These are phyloP conservation scores for Sphaerophoria taeniata DNA, from an alignment of 2,888 invertebrate species.

Conservation along the genomic window DNA sequence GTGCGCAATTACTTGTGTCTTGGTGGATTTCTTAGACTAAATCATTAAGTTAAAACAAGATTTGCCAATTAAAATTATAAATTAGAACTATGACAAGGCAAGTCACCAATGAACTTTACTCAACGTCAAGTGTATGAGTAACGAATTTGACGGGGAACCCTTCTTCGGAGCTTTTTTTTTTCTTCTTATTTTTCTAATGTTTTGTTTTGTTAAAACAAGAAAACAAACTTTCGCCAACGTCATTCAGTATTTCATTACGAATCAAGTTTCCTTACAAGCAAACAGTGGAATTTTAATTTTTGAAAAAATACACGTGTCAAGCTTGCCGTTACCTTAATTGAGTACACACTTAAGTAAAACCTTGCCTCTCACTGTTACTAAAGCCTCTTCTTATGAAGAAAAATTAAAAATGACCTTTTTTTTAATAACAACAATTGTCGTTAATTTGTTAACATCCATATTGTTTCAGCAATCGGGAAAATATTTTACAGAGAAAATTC, in stretches of 20 bases:
- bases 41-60: too few species aligned
- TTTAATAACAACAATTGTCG: background rate
- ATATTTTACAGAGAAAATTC: constrained; percentile 6
- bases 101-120: background rate
- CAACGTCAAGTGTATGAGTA: background rate
- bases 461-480: too few species aligned
- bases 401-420: background rate
- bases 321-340: background rate
- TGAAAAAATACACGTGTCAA: background rate
- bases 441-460: background rate
- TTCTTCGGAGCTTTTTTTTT: background rate
- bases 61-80: background rate
- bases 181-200: background rate
- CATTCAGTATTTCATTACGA: background rate
- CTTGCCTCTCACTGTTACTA: background rate
- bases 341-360: background rate
- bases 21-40: background rate
- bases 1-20: background rate
- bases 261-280: background rate
- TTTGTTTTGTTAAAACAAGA: background rate
- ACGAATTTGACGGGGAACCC: background rate
- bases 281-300: background rate
- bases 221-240: background rate
- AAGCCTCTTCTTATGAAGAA: background rate
- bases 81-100: constrained; percentile 4